Conservation (phyloP, 2,888 invertebrate species). For the Eutolmus rufibarbis region DNA sequence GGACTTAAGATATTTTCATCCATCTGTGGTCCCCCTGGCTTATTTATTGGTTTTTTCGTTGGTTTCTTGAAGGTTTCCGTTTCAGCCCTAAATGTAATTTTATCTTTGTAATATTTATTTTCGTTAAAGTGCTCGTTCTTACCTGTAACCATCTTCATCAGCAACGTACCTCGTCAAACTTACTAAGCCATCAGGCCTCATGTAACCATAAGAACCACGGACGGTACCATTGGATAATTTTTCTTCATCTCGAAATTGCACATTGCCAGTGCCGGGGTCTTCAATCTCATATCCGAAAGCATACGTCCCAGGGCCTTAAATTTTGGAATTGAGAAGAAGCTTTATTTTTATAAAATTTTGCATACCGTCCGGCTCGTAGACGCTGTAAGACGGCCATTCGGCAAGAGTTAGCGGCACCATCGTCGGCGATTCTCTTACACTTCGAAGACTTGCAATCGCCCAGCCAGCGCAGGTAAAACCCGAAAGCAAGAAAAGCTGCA, state of each 20-base stretch:
- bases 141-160: slow-evolving; percentile 74
- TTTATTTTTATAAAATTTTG: not conserved
- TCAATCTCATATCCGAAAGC: slow-evolving; percentile 76
- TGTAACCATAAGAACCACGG: slow-evolving; percentile 75
- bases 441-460: not conserved
- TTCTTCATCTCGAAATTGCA: slow-evolving; percentile 76
- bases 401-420: slow-evolving; percentile 52
- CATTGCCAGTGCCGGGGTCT: slow-evolving; percentile 70
- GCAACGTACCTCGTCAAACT: slow-evolving; percentile 71
- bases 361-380: slow-evolving; percentile 57
- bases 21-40: not conserved
- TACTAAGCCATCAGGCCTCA: slow-evolving; percentile 70
- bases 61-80: slow-evolving; percentile 29
- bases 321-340: not conserved
- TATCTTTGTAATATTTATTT: not conserved
- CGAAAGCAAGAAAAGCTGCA: slow-evolving; percentile 11
- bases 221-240: slow-evolving; percentile 75
- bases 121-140: not conserved
- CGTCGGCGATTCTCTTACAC: not conserved
- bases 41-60: not conserved
- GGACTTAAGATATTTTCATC: slow-evolving; percentile 1
- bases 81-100: not conserved
- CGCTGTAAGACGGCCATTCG: slow-evolving; percentile 61
- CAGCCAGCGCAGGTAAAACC: not conserved
- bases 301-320: slow-evolving; percentile 70